These are phyloP conservation scores for Blennius ocellaris DNA, from an alignment of 2,113 vertebrate genomes.

Conservation along the genomic window DNA sequence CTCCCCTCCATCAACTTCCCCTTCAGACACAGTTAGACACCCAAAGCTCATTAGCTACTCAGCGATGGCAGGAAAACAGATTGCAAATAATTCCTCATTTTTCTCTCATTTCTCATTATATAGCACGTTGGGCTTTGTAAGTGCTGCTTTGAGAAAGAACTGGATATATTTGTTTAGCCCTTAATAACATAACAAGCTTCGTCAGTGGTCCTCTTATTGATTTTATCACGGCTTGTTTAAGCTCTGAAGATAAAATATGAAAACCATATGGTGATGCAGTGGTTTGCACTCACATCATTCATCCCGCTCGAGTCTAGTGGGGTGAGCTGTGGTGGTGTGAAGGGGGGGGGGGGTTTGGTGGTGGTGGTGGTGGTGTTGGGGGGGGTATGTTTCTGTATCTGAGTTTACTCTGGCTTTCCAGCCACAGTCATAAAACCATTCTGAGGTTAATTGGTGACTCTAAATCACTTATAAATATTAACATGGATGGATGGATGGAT, in stretches of 20 bases:
- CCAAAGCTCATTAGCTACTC: conserved; percentile 69
- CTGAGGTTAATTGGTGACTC: too few species aligned
- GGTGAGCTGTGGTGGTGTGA: too few species aligned
- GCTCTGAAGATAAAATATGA: conserved; percentile 45
- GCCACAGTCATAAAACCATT: too few species aligned
- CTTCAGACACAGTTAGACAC: conserved; percentile 41
- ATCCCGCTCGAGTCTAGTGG: too few species aligned
- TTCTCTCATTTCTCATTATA: conserved; percentile 61
- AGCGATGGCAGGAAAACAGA: conserved; percentile 36
- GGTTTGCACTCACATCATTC: too few species aligned
- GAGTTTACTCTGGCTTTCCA: too few species aligned
- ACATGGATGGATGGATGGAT: too few species aligned
- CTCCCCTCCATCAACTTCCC: conserved; percentile 15
- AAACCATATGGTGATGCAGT: too few species aligned
- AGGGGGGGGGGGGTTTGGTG: too few species aligned
- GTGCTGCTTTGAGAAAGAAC: conserved; percentile 35
- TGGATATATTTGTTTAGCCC: conserved; percentile 67
- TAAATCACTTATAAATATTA: too few species aligned
- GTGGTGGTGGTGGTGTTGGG: too few species aligned
- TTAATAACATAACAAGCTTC: conserved; percentile 67
- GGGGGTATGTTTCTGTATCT: too few species aligned
- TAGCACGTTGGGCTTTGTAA: conserved; percentile 58
- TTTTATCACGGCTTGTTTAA: conserved; percentile 60
- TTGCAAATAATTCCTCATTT: conserved; percentile 55
- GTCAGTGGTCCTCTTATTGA: conserved; percentile 69